Evolutionary conservation across 2,888 invertebrate species (phyloP).

Genomic region (Lypha dubia): DNA sequence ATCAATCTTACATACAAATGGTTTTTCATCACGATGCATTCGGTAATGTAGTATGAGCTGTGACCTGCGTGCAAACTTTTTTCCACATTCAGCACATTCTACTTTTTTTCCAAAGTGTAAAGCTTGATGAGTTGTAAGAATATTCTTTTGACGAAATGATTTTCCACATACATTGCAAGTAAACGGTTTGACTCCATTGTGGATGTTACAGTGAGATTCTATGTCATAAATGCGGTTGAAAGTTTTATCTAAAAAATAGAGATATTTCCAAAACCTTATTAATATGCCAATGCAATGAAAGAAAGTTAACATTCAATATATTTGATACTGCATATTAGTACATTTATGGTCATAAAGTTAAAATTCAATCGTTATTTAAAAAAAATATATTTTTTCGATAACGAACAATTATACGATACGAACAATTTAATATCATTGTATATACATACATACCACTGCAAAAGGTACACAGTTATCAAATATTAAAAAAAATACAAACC

Average conservation of each 20-base stretch:
- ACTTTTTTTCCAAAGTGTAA: constrained; percentile 71
- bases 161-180: constrained; percentile 67
- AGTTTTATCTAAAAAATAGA: constrained; percentile 47
- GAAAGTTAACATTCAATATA: no score
- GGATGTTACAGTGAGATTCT: constrained; percentile 68
- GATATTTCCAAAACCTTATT: not conserved
- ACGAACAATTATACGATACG: no score
- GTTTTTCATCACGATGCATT: constrained; percentile 71
- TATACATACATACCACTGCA: no score
- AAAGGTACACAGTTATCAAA: no score
- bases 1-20: constrained; percentile 68
- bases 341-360: no score
- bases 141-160: constrained; percentile 70
- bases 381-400: no score
- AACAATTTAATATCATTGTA: no score
- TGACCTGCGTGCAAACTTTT: constrained; percentile 70
- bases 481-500: no score
- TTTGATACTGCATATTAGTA: no score
- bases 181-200: constrained; percentile 65
- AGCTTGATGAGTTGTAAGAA: constrained; percentile 69
- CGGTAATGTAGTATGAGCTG: constrained; percentile 71
- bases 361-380: no score
- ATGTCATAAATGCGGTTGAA: constrained; percentile 70
- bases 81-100: constrained; percentile 71
- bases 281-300: no score